phyloP scores from a whole-genome alignment of 2,888 invertebrate species.

The Drosophila ezoana region DNA sequence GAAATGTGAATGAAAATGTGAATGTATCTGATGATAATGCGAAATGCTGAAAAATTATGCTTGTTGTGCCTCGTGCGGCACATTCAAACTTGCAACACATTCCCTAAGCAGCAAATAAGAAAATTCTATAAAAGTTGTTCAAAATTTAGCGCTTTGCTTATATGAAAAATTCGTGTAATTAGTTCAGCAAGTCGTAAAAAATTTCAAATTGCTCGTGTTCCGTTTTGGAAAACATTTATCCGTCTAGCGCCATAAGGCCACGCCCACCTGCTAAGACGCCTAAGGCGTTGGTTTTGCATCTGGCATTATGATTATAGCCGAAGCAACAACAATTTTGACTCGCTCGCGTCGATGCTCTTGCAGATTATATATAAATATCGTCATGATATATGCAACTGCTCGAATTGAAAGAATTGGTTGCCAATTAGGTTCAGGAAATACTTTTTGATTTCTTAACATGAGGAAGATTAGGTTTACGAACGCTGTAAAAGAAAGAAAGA shows the following conservation, averaged over 20 bases:
- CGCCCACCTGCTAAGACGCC: slow-evolving; percentile 16
- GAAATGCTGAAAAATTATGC: slow-evolving; percentile 31
- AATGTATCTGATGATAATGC: slow-evolving; percentile 28
- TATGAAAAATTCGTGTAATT: slow-evolving; percentile 52
- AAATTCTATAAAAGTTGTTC: slow-evolving; percentile 24
- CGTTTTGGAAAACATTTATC: slow-evolving; percentile 53
- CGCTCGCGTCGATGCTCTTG: not conserved
- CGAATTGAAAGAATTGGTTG: not conserved
- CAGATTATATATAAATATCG: not conserved
- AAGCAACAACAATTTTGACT: slow-evolving; percentile 31
- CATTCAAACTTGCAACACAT: slow-evolving; percentile 22
- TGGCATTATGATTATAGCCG: slow-evolving; percentile 38
- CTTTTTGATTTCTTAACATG: not conserved
- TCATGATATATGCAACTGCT: not conserved
- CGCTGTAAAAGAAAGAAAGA: not conserved
- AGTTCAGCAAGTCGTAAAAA: slow-evolving; percentile 64
- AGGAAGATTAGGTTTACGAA: not conserved
- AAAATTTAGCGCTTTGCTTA: slow-evolving; percentile 32
- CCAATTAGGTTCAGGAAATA: not conserved
- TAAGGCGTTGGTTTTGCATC: slow-evolving; percentile 29
- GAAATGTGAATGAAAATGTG: slow-evolving; percentile 34
- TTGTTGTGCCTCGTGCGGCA: slow-evolving; percentile 31
- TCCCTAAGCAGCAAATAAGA: slow-evolving; percentile 9
- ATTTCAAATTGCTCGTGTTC: slow-evolving; percentile 34
- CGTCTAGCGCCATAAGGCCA: slow-evolving; percentile 23